These are phyloP conservation scores for Escarpia spicata DNA, from an alignment of 2,888 invertebrate species.

Conservation along the genomic window DNA sequence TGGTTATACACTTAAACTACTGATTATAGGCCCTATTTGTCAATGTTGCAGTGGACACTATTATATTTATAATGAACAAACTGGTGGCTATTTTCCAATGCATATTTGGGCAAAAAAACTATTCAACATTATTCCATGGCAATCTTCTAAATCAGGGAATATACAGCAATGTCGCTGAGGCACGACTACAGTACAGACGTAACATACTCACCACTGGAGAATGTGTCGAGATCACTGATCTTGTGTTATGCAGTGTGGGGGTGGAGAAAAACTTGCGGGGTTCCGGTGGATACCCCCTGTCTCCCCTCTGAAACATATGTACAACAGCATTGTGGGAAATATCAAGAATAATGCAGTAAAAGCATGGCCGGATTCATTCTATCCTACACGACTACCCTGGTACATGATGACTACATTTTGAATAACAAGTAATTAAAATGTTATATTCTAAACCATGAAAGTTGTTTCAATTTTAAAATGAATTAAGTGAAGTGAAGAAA, in stretches of 20 bases:
- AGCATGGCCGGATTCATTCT: too few species aligned
- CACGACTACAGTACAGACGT: background rate
- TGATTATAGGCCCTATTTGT: background rate
- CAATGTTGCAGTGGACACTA: background rate
- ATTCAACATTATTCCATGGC: too few species aligned
- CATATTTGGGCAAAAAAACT: background rate
- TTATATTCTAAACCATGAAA: too few species aligned
- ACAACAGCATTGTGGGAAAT: background rate
- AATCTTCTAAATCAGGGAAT: too few species aligned
- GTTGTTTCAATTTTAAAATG: too few species aligned
- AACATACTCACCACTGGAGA: background rate
- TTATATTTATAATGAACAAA: background rate
- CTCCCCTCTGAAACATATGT: background rate
- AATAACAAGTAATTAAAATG: background rate
- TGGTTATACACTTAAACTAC: background rate
- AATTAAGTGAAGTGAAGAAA: too few species aligned
- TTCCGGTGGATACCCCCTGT: background rate
- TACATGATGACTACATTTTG: background rate
- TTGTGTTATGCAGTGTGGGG: background rate
- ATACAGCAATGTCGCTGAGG: too few species aligned
- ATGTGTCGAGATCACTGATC: background rate
- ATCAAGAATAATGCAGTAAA: too few species aligned
- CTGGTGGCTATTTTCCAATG: background rate
- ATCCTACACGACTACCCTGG: too few species aligned
- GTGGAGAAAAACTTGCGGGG: conserved; percentile 1